phyloP scores from a whole-genome alignment of 2,888 invertebrate species.

The Stenotaenia linearis region DNA sequence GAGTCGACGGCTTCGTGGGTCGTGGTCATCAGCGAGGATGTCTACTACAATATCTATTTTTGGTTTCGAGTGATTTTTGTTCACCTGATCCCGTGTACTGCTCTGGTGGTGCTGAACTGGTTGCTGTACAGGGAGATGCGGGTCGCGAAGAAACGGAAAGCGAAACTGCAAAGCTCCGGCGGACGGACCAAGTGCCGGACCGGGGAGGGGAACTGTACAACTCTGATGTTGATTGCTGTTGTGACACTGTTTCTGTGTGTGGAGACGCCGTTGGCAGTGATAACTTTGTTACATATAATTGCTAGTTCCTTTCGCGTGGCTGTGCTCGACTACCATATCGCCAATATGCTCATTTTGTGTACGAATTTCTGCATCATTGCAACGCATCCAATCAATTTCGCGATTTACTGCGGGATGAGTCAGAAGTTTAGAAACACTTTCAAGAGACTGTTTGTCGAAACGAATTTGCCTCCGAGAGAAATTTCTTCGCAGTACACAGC shows the following conservation, averaged over 20 bases:
- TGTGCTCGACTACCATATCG: conserved; percentile 64
- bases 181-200: conserved; percentile 72
- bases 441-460: conserved; percentile 64
- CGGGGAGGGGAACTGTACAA: conserved; percentile 75
- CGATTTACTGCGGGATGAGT: conserved; percentile 94
- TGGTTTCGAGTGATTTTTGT: conserved; percentile 84
- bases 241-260: conserved; percentile 76
- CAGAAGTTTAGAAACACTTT: conserved; percentile 90
- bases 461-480: conserved; percentile 45
- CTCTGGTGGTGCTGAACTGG: conserved; percentile 80
- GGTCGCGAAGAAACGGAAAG: conserved; percentile 71
- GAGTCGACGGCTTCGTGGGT: conserved; percentile 63
- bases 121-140: conserved; percentile 79
- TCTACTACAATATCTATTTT: conserved; percentile 76
- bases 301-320: conserved; percentile 66
- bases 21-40: conserved; percentile 58
- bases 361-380: conserved; percentile 88
- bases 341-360: conserved; percentile 69
- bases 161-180: conserved; percentile 70
- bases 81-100: conserved; percentile 82
- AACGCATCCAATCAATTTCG: conserved; percentile 89
- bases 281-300: conserved; percentile 75
- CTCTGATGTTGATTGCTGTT: conserved; percentile 79
- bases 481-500: conserved; percentile 71
- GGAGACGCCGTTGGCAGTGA: conserved; percentile 76